Base-by-base conservation (phyloP, 1,140 invertebrate species). In the Ylistrum balloti region DNA sequence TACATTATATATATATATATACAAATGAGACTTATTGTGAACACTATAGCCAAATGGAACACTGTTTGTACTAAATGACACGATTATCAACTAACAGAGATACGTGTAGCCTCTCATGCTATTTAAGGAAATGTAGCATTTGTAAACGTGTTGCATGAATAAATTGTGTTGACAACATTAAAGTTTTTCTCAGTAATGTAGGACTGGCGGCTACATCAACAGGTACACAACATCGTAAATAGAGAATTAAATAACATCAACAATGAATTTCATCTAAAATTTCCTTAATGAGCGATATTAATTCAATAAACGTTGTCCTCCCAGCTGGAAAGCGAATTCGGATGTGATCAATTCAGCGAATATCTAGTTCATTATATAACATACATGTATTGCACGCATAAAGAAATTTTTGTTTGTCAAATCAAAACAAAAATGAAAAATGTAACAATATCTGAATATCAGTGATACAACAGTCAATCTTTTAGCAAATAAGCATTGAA, bases 371-470 rank as follows among this genome's bases (percentile, higher is more conserved):
- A 13, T 45, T 45, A 45, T 17, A 45, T 1, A 45, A 13, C 41
- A 45, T 45, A 74, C 56, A 74, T 74, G 56, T 74, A 74, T 74
- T 74, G 56, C 56, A 74, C 56, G n/a, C 56, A 74, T 74, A n/a
- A 74, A n/a, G 22, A 74, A 74, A 28, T 28, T 28, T 74, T 28
- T 17, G 0, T n/a, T 74, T 28, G 17, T 74, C 56, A n/a, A 74
- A 7, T 74, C 28, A 7, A 28, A 74, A 74, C 45, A 48, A 48
- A 48, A 48, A 17, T 48, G 13, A 22, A 74, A 9, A 45, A 45
- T 45, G 41, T 45, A 45, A 45, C 56, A 74, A 74, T 74, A 45
- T 45, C 41, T 45, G 41, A 45, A 45, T 45, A 74, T 74, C 56
- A 74, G n/a, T 2, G 41, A 45, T 5, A 38, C n/a, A n/a, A 17